Base-by-base conservation (phyloP, 2,888 invertebrate species). In the Chymomyza fuscimana region DNA sequence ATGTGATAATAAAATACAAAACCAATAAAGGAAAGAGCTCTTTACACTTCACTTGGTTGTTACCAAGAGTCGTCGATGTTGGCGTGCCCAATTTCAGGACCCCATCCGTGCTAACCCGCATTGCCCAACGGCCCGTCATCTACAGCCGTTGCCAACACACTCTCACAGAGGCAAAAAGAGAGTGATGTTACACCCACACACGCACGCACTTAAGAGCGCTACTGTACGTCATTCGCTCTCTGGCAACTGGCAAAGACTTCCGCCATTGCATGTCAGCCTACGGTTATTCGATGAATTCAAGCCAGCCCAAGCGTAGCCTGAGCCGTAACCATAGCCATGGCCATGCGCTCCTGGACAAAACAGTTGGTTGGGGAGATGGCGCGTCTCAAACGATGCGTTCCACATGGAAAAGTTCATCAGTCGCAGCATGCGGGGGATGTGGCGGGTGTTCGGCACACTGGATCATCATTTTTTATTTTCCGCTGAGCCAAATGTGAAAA, bases 391-490 rank as follows among this genome's bases (percentile, higher is more conserved):
- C 22, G 54, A 79, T 84, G 82, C 88, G 87, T 87, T 86, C 78
- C 86, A 74, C 76, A 78, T 78, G 74, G 70, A 72, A 67, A 64
- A 64, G 64, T 64, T 54, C 72, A 70, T 52, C 25, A 29, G 36
- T 16, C 12, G 25, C 29, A 50, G 2, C 15, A 25, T 7, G 29
- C 1, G 51, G 25, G 22, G 9, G 1, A 25, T 40, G 63, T 52
- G 51, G 70, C 19, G 66, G 67, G 60, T 32, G 60, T 63, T 67
- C 76, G 75, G 61, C 61, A 74, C 72, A 81, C 82, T 87, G 90
- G 91, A 91, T 91, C 89, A 91, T 90, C 88, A 91, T 91, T 91
- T 91, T 91, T 91, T 91, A 90, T 90, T 89, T 91, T 88, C 88
- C 87, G 86, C 83, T 82, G 84, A 81, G 87, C 77, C 86, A 77